A percentile compares a stretch with the other conserved stretches of the same genome.
phyloP scores from a whole-genome alignment of 1,140 invertebrate species.

The Mercenaria mercenaria region DNA sequence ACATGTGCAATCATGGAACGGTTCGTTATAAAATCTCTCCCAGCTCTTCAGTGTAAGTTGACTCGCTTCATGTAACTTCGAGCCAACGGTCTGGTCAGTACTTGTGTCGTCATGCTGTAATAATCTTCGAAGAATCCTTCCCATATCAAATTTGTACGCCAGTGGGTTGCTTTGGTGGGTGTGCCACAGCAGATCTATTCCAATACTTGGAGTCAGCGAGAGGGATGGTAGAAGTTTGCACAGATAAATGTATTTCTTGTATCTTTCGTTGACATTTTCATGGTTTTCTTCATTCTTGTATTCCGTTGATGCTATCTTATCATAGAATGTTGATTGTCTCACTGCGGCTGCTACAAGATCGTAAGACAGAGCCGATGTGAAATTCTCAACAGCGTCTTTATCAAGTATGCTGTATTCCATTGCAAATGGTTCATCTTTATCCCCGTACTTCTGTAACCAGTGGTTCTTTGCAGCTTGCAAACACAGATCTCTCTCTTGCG shows the following conservation, averaged over 20 bases:
- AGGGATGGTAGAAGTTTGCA: conserved; percentile 83
- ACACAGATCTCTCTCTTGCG: conserved; percentile 51
- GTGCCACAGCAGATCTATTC: conserved; percentile 86
- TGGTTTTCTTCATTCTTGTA: conserved; percentile 84
- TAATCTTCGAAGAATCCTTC: conserved; percentile 82
- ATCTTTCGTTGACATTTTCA: conserved; percentile 82
- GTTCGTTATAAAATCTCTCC: conserved; percentile 70
- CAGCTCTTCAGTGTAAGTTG: conserved; percentile 68
- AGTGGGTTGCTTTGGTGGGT: conserved; percentile 85
- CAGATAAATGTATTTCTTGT: conserved; percentile 85
- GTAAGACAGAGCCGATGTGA: conserved; percentile 73
- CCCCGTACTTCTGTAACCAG: conserved; percentile 20
- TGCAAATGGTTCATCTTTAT: background rate
- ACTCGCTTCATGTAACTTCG: conserved; percentile 76
- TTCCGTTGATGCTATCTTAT: conserved; percentile 87
- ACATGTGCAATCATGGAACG: no score
- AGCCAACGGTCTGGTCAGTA: conserved; percentile 84
- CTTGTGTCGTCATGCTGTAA: conserved; percentile 85
- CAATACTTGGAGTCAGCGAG: conserved; percentile 86
- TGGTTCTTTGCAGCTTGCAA: conserved; percentile 36
- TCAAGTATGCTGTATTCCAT: background rate
- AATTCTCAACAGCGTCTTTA: background rate
- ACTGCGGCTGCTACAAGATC: conserved; percentile 83
- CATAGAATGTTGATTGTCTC: conserved; percentile 83
- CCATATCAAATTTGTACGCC: conserved; percentile 83